phyloP scores from a whole-genome alignment of 2,113 vertebrate species.

The Pheucticus melanocephalus region DNA sequence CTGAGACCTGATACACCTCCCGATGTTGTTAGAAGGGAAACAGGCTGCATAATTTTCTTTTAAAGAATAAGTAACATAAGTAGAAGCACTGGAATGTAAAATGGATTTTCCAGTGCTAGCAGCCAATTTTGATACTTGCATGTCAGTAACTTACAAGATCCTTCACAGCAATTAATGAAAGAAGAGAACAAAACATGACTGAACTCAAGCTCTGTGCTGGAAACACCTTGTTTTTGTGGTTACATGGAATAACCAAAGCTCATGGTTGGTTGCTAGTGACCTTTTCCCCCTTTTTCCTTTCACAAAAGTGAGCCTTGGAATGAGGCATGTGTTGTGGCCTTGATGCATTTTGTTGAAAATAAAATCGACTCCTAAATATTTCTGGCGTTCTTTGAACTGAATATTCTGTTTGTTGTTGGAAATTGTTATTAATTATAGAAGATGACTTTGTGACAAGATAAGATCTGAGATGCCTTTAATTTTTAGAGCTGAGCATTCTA shows the following conservation, averaged over 20 bases:
- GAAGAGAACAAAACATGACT: neutral
- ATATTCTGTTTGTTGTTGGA: constrained; percentile 11
- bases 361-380: neutral
- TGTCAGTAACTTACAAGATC: neutral
- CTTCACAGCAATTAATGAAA: constrained; percentile 14
- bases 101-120: constrained; percentile 49
- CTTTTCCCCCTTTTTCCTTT: neutral
- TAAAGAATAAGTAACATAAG: constrained; percentile 31
- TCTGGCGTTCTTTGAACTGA: neutral
- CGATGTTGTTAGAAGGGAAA: constrained; percentile 17
- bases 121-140: constrained; percentile 27
- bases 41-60: constrained; percentile 43
- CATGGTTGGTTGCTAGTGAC: neutral
- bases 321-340: neutral
- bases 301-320: neutral
- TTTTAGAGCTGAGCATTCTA: constrained; percentile 15
- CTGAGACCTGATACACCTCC: constrained; percentile 14
- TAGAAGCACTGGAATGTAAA: constrained; percentile 42
- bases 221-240: neutral
- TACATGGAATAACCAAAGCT: neutral
- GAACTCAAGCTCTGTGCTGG: neutral
- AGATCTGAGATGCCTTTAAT: neutral
- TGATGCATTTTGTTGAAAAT: neutral
- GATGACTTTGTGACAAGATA: neutral
- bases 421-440: neutral